Conservation (phyloP, 2,113 vertebrate species). For the Noctilio leporinus region DNA sequence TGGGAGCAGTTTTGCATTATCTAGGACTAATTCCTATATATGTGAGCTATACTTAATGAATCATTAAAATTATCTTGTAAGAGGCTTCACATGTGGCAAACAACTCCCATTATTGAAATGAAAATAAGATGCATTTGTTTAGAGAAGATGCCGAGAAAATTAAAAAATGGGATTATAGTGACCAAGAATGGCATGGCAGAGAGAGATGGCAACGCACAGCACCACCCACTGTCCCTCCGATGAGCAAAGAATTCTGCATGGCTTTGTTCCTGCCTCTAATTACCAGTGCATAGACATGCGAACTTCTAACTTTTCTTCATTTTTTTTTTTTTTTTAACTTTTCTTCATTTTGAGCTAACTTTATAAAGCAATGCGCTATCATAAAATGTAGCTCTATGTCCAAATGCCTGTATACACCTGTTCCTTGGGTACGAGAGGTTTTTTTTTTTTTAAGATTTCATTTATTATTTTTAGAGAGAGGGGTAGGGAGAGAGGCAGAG, state of each 20-base stretch:
- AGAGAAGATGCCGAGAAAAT: neutral
- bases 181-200: neutral
- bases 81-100: neutral
- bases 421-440: neutral
- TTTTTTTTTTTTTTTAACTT: neutral
- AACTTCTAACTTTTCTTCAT: neutral
- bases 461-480: too few relatives aligned
- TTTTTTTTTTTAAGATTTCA: too few relatives aligned
- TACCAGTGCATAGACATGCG: too few relatives aligned
- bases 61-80: neutral
- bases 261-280: neutral
- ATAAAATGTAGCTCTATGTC: neutral
- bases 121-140: neutral
- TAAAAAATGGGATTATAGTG: neutral
- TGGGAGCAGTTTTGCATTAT: neutral
- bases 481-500: too few relatives aligned
- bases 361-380: neutral
- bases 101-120: neutral
- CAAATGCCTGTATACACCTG: neutral
- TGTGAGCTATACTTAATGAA: neutral
- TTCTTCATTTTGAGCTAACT: neutral
- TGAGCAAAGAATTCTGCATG: neutral
- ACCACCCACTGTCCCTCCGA: fast-evolving
- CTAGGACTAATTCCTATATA: neutral
- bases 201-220: fast-evolving